Percentiles rank a stretch among this genome's conserved stretches.
Conservation (phyloP, 2,113 vertebrate genomes). For the Grantiella picta region DNA sequence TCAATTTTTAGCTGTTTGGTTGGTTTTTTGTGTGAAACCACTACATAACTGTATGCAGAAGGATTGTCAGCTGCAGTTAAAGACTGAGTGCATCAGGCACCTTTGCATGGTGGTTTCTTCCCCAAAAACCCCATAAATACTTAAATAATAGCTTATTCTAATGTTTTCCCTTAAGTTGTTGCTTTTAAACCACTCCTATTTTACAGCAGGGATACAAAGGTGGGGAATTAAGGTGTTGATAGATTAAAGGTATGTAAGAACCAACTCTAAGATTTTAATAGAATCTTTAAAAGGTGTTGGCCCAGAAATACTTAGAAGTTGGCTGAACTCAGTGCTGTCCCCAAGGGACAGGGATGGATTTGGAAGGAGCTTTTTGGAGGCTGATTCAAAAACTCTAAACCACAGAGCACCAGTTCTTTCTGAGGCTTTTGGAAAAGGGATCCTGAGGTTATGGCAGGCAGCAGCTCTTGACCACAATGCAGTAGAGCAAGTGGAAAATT, state of each 20-base stretch:
- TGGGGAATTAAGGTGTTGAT: rapidly evolving
- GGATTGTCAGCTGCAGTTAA: not conserved
- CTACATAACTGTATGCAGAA: not conserved
- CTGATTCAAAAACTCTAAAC: not conserved
- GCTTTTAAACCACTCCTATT: not conserved
- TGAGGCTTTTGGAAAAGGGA: not conserved
- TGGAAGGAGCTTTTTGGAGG: not conserved
- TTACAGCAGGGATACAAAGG: not conserved
- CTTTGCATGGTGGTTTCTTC: not conserved
- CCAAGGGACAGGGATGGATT: not conserved
- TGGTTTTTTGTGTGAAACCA: not conserved
- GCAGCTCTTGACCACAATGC: not conserved
- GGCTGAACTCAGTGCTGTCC: not conserved
- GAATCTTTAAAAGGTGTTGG: not conserved
- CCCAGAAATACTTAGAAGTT: not conserved
- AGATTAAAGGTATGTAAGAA: not conserved
- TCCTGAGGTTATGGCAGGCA: not conserved
- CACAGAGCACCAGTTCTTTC: not conserved
- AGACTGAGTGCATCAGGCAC: not conserved
- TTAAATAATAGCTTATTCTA: not conserved
- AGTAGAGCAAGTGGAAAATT: not conserved
- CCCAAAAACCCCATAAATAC: not conserved
- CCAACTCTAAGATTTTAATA: not conserved
- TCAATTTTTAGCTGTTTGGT: not conserved
- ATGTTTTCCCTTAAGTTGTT: not conserved